Evolutionary conservation across 2,888 invertebrate species (phyloP).

Genomic region (Himalopsyche kuldschensis): DNA sequence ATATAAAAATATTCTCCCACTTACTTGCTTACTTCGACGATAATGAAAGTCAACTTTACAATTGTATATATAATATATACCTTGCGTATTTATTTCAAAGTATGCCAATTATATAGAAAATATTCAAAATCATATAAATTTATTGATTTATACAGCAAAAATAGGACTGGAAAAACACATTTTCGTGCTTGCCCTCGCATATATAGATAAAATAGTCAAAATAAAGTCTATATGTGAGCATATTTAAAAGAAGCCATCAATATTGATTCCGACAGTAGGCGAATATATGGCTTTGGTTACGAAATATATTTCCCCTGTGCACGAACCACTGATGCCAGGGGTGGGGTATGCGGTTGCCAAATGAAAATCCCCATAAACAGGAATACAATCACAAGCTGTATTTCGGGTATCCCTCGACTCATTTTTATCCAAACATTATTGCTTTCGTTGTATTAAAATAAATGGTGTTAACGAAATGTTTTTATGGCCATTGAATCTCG

Average conservation of each 20-base stretch:
- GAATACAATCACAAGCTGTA: neutral
- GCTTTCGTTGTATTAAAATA: neutral
- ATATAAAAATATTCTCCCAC: neutral
- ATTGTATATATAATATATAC: too few species aligned
- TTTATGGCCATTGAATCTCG: neutral
- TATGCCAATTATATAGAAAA: too few species aligned
- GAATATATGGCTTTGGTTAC: neutral
- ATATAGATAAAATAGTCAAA: neutral
- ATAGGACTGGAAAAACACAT: neutral
- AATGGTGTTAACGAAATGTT: neutral
- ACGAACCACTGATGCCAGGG: neutral
- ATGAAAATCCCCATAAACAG: neutral
- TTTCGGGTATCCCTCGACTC: neutral
- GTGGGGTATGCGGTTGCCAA: neutral
- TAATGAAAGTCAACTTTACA: too few species aligned
- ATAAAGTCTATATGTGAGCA: neutral
- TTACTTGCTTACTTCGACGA: too few species aligned
- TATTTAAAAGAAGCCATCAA: neutral
- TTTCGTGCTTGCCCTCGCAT: neutral
- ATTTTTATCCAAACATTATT: neutral
- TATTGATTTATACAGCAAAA: neutral
- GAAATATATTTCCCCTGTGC: neutral
- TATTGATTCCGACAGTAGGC: neutral
- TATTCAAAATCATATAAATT: too few species aligned
- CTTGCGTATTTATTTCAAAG: too few species aligned